Conservation (phyloP, 2,888 invertebrate genomes). For the Sinotaia quadrata region DNA sequence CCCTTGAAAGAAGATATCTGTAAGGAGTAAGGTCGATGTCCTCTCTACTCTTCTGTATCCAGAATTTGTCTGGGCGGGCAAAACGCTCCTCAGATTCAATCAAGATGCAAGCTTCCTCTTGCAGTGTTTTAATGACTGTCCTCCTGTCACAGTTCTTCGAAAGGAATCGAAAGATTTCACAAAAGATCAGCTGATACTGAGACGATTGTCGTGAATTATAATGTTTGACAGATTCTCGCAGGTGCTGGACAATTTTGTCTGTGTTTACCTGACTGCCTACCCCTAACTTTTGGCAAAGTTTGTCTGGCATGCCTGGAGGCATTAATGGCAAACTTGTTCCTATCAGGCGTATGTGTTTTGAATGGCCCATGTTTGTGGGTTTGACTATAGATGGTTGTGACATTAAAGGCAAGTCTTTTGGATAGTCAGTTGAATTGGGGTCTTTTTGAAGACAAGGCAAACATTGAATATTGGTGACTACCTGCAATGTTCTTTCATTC, state of each 20-base stretch:
- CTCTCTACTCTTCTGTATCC: constrained; percentile 1
- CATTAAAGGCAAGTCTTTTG: constrained; percentile 29
- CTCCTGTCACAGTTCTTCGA: neutral
- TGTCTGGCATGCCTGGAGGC: neutral
- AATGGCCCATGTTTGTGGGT: constrained; percentile 38
- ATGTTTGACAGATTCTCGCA: neutral
- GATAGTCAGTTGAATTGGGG: constrained; percentile 34
- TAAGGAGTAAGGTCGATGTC: constrained; percentile 22
- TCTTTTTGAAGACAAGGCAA: constrained; percentile 23
- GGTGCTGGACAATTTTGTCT: constrained; percentile 17
- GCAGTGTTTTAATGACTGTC: neutral
- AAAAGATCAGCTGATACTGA: constrained; percentile 2
- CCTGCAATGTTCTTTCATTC: too few relatives aligned
- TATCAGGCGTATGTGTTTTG: constrained; percentile 21
- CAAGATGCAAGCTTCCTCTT: neutral
- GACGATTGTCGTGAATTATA: constrained; percentile 7
- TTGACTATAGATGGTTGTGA: constrained; percentile 28
- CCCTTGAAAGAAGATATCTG: constrained; percentile 8
- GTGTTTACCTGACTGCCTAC: neutral
- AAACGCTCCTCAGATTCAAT: neutral
- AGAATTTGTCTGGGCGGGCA: constrained; percentile 4
- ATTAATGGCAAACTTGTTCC: constrained; percentile 43
- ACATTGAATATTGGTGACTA: neutral
- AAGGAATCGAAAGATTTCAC: constrained; percentile 17
- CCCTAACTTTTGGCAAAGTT: neutral